Evolutionary conservation across 2,113 vertebrate species (phyloP).

Genomic region (Lichenostomus cassidix): DNA sequence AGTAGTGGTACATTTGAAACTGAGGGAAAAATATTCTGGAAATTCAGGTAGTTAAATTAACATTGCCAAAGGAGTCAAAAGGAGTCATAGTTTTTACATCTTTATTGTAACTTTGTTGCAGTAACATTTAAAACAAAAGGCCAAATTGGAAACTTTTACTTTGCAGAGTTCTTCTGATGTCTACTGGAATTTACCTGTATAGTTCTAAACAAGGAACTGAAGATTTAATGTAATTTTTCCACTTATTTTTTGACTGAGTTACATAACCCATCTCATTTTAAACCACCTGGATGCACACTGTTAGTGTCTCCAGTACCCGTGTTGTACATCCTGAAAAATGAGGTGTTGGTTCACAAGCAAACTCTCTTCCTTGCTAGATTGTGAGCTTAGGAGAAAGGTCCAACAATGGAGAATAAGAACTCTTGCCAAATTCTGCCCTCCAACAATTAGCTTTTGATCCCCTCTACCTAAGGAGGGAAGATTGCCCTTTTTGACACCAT

Average conservation of each 20-base stretch:
- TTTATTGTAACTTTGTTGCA: not conserved
- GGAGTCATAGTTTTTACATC: not conserved
- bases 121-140: not conserved
- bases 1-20: not conserved
- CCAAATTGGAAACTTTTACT: not conserved
- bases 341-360: not conserved
- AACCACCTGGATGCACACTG: not conserved
- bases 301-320: not conserved
- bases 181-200: not conserved
- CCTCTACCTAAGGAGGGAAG: not conserved
- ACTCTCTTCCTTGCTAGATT: not conserved
- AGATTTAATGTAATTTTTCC: not conserved
- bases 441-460: fast-evolving
- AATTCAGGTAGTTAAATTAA: not conserved
- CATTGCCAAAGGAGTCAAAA: not conserved
- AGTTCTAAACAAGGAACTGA: not conserved
- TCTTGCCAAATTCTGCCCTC: not conserved
- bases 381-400: not conserved
- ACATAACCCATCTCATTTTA: not conserved
- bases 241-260: not conserved
- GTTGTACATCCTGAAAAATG: not conserved
- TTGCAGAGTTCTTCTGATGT: not conserved
- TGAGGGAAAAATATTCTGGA: not conserved
- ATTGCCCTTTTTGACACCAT: not conserved
- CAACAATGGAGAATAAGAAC: not conserved